A percentile compares a stretch with the other conserved stretches of the same genome.
These are phyloP conservation scores for Sinosuthora webbiana DNA, from an alignment of 2,113 vertebrate species.

Conservation along the genomic window DNA sequence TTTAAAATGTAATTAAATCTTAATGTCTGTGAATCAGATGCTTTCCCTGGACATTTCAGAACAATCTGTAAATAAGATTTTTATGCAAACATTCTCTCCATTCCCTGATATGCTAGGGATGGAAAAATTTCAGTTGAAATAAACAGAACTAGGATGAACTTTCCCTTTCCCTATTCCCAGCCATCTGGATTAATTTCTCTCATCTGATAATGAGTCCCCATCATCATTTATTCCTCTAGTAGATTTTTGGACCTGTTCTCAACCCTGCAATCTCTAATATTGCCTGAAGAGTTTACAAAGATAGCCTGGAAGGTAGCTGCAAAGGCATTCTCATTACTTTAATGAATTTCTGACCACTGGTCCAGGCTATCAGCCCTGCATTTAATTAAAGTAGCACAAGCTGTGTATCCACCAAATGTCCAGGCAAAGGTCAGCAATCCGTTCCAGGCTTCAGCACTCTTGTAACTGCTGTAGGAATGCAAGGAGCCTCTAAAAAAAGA, in stretches of 20 bases:
- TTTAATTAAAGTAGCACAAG: conserved; percentile 47
- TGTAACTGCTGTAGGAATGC: neutral
- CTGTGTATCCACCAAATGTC: conserved; percentile 41
- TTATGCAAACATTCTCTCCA: neutral
- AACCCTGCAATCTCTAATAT: conserved; percentile 21
- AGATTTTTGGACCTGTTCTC: conserved; percentile 19
- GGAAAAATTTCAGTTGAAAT: neutral
- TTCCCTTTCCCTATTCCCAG: neutral
- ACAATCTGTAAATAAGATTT: neutral
- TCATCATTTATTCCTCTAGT: conserved; percentile 19
- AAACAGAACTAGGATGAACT: conserved; percentile 8
- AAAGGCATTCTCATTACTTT: conserved; percentile 53
- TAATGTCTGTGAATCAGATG: neutral
- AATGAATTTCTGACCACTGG: conserved; percentile 59
- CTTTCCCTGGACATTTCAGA: neutral
- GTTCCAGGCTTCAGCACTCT: neutral
- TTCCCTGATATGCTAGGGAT: neutral
- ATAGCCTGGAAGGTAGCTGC: conserved; percentile 35
- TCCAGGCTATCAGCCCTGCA: conserved; percentile 28
- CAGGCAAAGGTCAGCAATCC: conserved; percentile 50
- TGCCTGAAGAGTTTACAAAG: conserved; percentile 43
- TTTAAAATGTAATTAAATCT: conserved; percentile 6
- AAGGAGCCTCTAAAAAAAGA: neutral
- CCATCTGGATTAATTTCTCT: conserved; percentile 51
- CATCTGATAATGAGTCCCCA: conserved; percentile 17